Conservation (phyloP, 2,888 invertebrate genomes). For the Megastigmus dorsalis region DNA sequence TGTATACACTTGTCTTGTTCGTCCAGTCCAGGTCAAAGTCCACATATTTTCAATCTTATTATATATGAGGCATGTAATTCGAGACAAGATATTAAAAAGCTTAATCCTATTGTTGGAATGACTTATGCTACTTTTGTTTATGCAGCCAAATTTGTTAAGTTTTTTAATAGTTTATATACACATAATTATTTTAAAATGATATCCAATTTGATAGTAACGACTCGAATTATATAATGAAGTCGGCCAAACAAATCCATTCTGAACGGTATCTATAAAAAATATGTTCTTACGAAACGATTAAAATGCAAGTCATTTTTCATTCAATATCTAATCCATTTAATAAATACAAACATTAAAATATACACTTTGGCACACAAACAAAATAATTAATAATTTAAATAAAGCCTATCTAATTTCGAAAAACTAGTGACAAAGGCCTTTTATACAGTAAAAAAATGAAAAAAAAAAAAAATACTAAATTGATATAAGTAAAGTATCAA, state of each 20-base stretch:
- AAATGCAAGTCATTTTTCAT: not conserved
- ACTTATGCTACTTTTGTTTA: no score
- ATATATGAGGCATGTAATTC: not conserved
- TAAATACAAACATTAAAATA: conserved; percentile 6
- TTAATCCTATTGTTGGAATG: not conserved
- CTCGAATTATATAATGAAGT: conserved; percentile 22
- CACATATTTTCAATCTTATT: not conserved
- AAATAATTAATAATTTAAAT: no score
- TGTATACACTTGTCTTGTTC: not conserved
- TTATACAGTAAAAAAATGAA: no score
- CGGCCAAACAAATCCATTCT: not conserved
- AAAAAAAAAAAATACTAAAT: no score
- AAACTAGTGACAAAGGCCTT: no score
- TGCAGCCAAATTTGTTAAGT: not conserved
- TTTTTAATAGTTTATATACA: not conserved
- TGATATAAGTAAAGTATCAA: no score
- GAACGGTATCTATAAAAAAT: not conserved
- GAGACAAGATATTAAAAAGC: not conserved
- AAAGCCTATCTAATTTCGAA: no score
- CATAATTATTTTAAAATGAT: not conserved
- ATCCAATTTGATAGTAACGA: not conserved
- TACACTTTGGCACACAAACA: not conserved
- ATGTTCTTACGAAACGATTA: not conserved
- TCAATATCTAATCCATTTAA: not conserved
- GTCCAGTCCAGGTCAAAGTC: conserved; percentile 28